Evolutionary conservation across 2,888 invertebrate genomes (phyloP).

Genomic region (Drosophila pegasa): DNA sequence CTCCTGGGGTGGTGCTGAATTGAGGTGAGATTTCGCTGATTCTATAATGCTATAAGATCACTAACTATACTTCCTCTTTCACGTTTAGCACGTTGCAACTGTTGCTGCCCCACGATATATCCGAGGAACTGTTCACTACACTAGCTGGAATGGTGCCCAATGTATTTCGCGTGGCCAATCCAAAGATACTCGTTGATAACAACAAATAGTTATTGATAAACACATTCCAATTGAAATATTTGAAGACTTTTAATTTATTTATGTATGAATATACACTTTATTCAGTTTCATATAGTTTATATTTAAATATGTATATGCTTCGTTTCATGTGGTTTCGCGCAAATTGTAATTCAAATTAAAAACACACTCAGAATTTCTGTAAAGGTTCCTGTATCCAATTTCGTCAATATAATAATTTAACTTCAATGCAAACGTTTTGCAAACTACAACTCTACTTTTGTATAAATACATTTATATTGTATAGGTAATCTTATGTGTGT

Average conservation of each 20-base stretch:
- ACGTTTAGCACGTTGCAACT: constrained; percentile 83
- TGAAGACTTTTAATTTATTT: constrained; percentile 58
- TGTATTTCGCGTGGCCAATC: constrained; percentile 97
- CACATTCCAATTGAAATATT: constrained; percentile 26
- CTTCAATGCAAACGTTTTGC: constrained; percentile 59
- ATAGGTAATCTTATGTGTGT: constrained; percentile 65
- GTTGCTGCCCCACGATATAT: constrained; percentile 93
- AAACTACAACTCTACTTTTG: constrained; percentile 74
- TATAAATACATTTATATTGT: constrained; percentile 57
- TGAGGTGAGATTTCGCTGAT: constrained; percentile 88
- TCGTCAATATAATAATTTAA: constrained; percentile 67
- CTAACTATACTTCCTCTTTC: background rate
- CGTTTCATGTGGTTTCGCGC: constrained; percentile 57
- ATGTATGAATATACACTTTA: constrained; percentile 73
- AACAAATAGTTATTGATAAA: constrained; percentile 38
- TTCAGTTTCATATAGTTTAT: constrained; percentile 71
- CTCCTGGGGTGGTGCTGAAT: constrained; percentile 95
- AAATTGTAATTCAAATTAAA: constrained; percentile 64
- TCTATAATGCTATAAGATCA: background rate
- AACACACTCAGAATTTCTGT: constrained; percentile 79
- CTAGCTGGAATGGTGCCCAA: constrained; percentile 95
- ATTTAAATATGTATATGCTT: constrained; percentile 63
- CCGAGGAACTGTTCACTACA: constrained; percentile 92
- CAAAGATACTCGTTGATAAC: constrained; percentile 90
- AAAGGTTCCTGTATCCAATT: constrained; percentile 81